These are phyloP conservation scores for Harpagoxenus sublaevis DNA, from an alignment of 2,888 invertebrate genomes.

Conservation along the genomic window DNA sequence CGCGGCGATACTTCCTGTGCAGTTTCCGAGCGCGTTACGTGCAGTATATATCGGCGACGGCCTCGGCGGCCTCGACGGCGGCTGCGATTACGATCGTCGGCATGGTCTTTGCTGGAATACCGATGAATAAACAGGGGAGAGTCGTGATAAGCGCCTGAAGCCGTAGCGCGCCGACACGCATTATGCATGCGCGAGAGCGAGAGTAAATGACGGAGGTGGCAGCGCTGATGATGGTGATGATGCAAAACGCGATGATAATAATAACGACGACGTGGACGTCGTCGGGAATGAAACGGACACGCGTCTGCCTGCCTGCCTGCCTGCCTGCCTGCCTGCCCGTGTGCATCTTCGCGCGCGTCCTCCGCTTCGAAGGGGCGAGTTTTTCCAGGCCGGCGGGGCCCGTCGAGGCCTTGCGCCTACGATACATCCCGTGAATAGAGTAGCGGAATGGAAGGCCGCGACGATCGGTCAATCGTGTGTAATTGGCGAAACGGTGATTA, in stretches of 20 bases:
- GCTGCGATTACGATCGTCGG: slow-evolving; percentile 58
- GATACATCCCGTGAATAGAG: slow-evolving; percentile 39
- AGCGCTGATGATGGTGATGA: slow-evolving; percentile 75
- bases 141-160: slow-evolving; percentile 73
- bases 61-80: slow-evolving; percentile 40
- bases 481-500: slow-evolving; percentile 68
- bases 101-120: slow-evolving; percentile 63
- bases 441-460: slow-evolving; percentile 62
- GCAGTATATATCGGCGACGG: slow-evolving; percentile 7
- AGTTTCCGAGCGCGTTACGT: slow-evolving; percentile 49
- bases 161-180: slow-evolving; percentile 60
- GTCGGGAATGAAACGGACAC: slow-evolving; percentile 71
- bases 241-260: slow-evolving; percentile 75
- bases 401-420: slow-evolving; percentile 17
- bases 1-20: slow-evolving; percentile 33
- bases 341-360: slow-evolving; percentile 51
- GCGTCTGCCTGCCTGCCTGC: slow-evolving; percentile 62
- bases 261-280: slow-evolving; percentile 72
- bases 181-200: slow-evolving; percentile 69
- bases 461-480: slow-evolving; percentile 48
- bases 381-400: slow-evolving; percentile 24
- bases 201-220: slow-evolving; percentile 75
- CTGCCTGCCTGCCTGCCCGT: slow-evolving; percentile 16
- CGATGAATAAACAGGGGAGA: slow-evolving; percentile 73
- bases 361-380: slow-evolving; percentile 51